A percentile compares a stretch with the other conserved stretches of the same genome.
Conservation (phyloP, 2,888 invertebrate species). For the Orthonychiurus folsomi region DNA sequence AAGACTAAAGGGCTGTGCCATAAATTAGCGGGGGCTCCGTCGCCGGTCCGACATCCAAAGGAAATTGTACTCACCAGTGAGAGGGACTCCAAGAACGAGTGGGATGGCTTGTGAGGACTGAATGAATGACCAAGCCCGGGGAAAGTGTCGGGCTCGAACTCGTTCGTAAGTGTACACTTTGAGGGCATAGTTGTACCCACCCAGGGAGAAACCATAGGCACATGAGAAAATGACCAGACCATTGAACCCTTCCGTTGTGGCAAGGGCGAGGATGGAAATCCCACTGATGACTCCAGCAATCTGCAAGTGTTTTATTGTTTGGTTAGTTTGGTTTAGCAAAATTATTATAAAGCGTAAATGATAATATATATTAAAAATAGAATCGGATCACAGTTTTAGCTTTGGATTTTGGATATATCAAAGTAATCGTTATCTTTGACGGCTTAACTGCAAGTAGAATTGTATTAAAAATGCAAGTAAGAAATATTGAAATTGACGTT, state of each 20-base stretch:
- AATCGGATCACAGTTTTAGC: no score
- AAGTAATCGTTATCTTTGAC: no score
- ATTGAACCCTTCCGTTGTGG: conserved; percentile 57
- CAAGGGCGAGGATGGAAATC: conserved; percentile 64
- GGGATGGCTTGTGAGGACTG: conserved; percentile 80
- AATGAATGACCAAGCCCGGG: conserved; percentile 79
- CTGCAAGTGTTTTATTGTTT: no score
- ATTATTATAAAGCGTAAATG: conserved; percentile 9
- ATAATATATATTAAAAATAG: no score
- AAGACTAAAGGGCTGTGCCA: neutral
- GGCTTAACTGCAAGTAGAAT: no score
- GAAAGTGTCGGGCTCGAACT: conserved; percentile 74
- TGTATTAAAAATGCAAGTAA: no score
- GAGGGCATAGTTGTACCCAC: conserved; percentile 77
- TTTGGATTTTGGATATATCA: neutral
- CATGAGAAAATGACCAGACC: conserved; percentile 52
- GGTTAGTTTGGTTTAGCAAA: conserved; percentile 9
- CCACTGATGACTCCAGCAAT: conserved; percentile 71
- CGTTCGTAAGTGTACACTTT: conserved; percentile 85
- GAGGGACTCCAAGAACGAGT: conserved; percentile 71
- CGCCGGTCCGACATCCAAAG: no score
- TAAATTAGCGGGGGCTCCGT: neutral
- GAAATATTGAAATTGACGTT: no score
- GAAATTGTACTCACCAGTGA: conserved; percentile 54
- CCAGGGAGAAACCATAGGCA: conserved; percentile 65